Base-by-base conservation (phyloP, 2,797 vertebrate genomes). In the Pangasius djambal region DNA sequence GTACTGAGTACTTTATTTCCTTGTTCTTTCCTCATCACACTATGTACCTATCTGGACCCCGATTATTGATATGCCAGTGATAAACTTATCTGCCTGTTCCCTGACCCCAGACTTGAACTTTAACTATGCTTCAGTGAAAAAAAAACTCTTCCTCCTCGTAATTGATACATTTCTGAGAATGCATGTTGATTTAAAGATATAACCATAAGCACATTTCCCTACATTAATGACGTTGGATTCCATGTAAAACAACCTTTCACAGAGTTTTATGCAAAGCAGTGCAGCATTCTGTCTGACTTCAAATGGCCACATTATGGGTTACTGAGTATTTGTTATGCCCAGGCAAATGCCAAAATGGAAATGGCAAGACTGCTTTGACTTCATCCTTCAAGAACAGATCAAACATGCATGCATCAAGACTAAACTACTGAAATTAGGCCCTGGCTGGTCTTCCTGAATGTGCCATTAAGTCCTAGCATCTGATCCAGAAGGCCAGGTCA, bases 21-120 rank as follows among this genome's bases (percentile, higher is more conserved):
- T 86, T 72, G 84, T 72, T 57, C 84, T 86, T 72, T 72, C 55
- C 44, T 31, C n/a, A 70, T 52, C 28, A 55, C 83, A 85, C 18
- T 13, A 34, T 70, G n/a, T 85, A 20, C 65, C 83, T 57, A 72
- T 37, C 65, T 52, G 65, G 67, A 86, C 48, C 40, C 83, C 31
- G 65, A 85, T 74, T 86, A 57, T 59, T 57, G 50, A 86, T 85
- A 70, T 55, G 50, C 4, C 22, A 57, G 50, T 85, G 63, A 85
- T 69, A 69, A n/a, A 4, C 22, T 85, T 70, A 44, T 50, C 44
- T 84, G 48, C 6, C 25, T 55, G 9, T 70, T 85, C 50, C 50
- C 67, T 72, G 31, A 85, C 84, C 50, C n/a, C 31, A 85, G 67
- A 31, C 4, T 70, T 85, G 63, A 70, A 69, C 48, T 48, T 83